Evolutionary conservation across 2,888 invertebrate genomes (phyloP).

Genomic region (Eupithecia subfuscata): DNA sequence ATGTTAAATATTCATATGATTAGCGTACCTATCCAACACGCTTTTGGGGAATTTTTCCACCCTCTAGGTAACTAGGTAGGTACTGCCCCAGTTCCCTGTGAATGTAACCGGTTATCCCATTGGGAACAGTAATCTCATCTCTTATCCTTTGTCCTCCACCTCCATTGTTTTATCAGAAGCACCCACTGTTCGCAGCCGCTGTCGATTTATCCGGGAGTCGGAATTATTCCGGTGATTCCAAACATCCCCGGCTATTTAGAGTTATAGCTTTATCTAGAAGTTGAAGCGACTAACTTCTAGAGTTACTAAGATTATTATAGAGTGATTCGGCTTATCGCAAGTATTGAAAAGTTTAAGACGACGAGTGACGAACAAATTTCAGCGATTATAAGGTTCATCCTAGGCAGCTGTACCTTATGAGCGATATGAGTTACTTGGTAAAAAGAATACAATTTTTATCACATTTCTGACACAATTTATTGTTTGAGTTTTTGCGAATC

Average conservation of each 20-base stretch:
- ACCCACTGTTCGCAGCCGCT: conserved; percentile 1
- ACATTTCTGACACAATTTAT: too few relatives aligned
- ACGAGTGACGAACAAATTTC: not conserved
- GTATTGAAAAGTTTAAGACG: not conserved
- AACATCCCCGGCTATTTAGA: conserved; percentile 9
- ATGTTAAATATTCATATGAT: not conserved
- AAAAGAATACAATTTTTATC: too few relatives aligned
- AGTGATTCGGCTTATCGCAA: not conserved
- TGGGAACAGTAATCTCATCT: conserved; percentile 27
- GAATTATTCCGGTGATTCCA: conserved; percentile 2
- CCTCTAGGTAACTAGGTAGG: not conserved
- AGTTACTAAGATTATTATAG: not conserved
- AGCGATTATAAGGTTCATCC: not conserved
- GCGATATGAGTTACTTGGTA: too few relatives aligned
- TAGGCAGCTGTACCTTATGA: not conserved
- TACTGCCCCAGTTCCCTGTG: not conserved
- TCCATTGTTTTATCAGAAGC: conserved; percentile 20
- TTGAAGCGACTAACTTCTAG: conserved; percentile 1
- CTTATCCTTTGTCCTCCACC: conserved; percentile 17
- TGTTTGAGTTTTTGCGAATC: too few relatives aligned
- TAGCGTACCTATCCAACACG: not conserved
- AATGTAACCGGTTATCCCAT: conserved; percentile 12
- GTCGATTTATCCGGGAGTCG: conserved; percentile 2
- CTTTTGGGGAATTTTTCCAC: not conserved
- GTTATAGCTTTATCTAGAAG: not conserved